Conservation (phyloP, 2,888 invertebrate species). For the Ophioninae sp. region DNA sequence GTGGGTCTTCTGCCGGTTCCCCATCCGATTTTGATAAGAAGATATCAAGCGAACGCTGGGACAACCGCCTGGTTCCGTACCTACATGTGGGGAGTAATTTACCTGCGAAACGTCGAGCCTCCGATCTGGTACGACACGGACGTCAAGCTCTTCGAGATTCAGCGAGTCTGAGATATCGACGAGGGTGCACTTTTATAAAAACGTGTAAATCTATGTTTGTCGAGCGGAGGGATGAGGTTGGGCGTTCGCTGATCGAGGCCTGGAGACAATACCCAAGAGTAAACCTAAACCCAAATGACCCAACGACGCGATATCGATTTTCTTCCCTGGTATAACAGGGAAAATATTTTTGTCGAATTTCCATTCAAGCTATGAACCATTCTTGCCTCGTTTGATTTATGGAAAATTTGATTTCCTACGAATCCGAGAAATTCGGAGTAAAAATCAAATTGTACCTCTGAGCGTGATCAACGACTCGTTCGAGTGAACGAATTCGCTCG, state of each 20-base stretch:
- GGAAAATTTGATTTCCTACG: neutral
- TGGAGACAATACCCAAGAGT: slow-evolving; percentile 32
- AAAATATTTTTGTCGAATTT: neutral
- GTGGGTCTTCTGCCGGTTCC: slow-evolving; percentile 99
- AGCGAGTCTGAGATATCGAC: slow-evolving; percentile 87
- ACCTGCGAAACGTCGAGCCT: slow-evolving; percentile 98
- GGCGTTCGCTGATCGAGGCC: neutral
- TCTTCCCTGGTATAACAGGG: neutral
- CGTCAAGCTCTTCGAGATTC: slow-evolving; percentile 99
- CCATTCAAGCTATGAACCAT: neutral
- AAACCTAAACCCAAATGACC: neutral
- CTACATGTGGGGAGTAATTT: slow-evolving; percentile 99
- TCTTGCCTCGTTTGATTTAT: neutral
- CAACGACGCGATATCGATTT: neutral
- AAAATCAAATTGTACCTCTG: neutral
- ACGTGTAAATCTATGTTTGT: slow-evolving; percentile 41
- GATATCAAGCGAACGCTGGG: slow-evolving; percentile 99
- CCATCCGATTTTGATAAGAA: slow-evolving; percentile 98
- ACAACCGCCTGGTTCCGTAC: slow-evolving; percentile 99
- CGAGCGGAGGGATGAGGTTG: neutral
- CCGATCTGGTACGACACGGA: slow-evolving; percentile 99
- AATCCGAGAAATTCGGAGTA: neutral
- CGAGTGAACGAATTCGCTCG: neutral
- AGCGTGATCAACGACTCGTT: neutral
- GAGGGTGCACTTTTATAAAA: slow-evolving; percentile 19